Conservation (phyloP, 37 sponge, comb jelly and placozoan species). For the Cladorhizidae sp. region DNA sequence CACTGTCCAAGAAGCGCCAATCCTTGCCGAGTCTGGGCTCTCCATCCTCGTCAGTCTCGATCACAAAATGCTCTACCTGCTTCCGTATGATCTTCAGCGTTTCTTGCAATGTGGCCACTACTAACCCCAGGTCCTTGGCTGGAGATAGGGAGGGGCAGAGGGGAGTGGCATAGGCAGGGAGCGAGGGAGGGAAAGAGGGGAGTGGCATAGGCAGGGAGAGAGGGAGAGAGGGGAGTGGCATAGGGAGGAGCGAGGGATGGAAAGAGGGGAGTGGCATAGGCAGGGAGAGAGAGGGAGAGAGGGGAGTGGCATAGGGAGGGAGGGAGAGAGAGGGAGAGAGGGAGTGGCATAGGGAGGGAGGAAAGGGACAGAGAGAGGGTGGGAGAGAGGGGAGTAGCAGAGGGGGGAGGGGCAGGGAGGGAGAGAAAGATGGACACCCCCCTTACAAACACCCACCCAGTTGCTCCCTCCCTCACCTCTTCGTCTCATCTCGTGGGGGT, state of each 20-base stretch:
- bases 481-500: slow-evolving; percentile 50
- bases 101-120: slow-evolving; percentile 39
- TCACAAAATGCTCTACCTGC: slow-evolving; percentile 30
- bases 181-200: neutral
- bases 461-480: slow-evolving; percentile 25
- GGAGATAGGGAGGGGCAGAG: slow-evolving; percentile 1
- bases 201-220: neutral
- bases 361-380: neutral
- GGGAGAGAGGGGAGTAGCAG: slow-evolving; percentile 4
- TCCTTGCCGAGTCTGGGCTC: slow-evolving; percentile 4
- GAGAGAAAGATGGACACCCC: no score
- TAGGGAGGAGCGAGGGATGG: slow-evolving; percentile 4
- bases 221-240: neutral
- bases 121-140: slow-evolving; percentile 64
- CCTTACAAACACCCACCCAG: neutral
- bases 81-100: slow-evolving; percentile 44
- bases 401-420: no score
- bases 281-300: no score
- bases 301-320: no score
- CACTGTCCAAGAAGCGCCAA: slow-evolving; percentile 84
- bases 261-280: neutral
- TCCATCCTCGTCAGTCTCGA: neutral
- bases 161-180: no score
- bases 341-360: neutral
- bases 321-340: neutral